Percentiles rank a stretch among this genome's conserved stretches.
These are phyloP conservation scores for Melinaea menophilus DNA, from an alignment of 2,888 invertebrate genomes.

Conservation along the genomic window DNA sequence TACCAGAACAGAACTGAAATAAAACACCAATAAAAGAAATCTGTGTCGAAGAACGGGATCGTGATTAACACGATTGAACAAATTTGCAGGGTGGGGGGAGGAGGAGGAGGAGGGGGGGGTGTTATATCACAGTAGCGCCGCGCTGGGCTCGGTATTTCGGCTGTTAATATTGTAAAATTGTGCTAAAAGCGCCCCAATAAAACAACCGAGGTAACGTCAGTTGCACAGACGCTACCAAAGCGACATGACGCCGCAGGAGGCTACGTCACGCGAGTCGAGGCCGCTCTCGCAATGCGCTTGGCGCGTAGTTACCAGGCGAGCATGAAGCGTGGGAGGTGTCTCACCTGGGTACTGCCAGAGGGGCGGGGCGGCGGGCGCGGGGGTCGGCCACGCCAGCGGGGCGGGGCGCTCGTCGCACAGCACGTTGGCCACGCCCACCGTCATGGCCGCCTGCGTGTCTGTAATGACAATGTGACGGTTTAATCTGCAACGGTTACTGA, in stretches of 20 bases:
- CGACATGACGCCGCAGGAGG: conserved; percentile 61
- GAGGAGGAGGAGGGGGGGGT: conserved; percentile 1
- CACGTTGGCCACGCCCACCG: conserved; percentile 81
- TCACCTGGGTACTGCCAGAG: conserved; percentile 89
- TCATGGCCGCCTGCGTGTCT: conserved; percentile 82
- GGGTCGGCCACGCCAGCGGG: conserved; percentile 77
- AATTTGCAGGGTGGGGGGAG: conserved; percentile 29
- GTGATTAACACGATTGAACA: conserved; percentile 36
- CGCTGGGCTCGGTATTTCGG: too few relatives aligned
- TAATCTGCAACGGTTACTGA: conserved; percentile 31
- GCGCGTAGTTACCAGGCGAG: conserved; percentile 75
- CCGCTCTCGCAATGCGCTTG: conserved; percentile 75
- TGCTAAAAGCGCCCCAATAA: too few relatives aligned
- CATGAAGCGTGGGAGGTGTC: conserved; percentile 70
- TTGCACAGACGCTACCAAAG: conserved; percentile 72
- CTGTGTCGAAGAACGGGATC: conserved; percentile 46
- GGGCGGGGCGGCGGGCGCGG: conserved; percentile 80
- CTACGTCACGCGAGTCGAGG: conserved; percentile 45
- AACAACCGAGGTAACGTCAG: conserved; percentile 35
- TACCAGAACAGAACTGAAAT: conserved; percentile 29
- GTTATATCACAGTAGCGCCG: too few relatives aligned
- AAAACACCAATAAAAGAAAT: conserved; percentile 34
- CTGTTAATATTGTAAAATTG: too few relatives aligned
- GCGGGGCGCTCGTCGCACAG: conserved; percentile 81
- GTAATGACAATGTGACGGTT: conserved; percentile 67